phyloP scores from a whole-genome alignment of 2,113 vertebrate genomes.

The Sinocyclocheilus anophthalmus region DNA sequence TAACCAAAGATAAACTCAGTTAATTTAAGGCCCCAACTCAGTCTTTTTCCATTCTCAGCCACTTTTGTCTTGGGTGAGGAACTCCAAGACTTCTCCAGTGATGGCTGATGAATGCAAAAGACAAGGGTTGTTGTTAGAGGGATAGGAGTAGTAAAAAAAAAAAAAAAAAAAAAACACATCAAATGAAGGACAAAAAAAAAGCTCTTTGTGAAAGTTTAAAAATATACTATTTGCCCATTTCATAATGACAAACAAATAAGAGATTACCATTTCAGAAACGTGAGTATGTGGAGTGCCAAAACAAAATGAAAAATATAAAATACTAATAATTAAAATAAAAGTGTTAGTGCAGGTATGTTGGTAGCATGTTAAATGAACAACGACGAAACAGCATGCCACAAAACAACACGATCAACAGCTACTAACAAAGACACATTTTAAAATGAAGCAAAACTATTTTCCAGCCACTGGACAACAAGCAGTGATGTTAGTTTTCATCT shows the following conservation, averaged over 20 bases:
- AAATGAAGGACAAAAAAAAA: not conserved
- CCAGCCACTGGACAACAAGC: not conserved
- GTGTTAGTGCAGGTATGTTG: not conserved
- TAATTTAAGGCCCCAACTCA: conserved; percentile 69
- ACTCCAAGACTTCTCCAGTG: conserved; percentile 90
- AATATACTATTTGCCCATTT: not conserved
- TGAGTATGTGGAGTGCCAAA: not conserved
- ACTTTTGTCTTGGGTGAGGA: conserved; percentile 86
- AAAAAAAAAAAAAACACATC: not conserved
- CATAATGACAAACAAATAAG: not conserved
- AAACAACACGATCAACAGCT: not conserved
- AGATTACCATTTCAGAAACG: not conserved
- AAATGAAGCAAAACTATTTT: not conserved
- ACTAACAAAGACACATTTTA: not conserved
- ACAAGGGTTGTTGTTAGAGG: conserved; percentile 30
- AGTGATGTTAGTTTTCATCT: conserved; percentile 29
- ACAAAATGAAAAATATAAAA: not conserved
- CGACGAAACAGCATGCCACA: not conserved
- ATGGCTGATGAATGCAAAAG: conserved; percentile 60
- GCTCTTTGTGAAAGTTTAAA: not conserved
- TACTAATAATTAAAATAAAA: not conserved
- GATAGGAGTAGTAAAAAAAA: not conserved
- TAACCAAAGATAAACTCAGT: not conserved
- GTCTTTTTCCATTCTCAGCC: conserved; percentile 83
- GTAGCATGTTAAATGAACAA: not conserved